Evolutionary conservation across 2,797 vertebrate species (phyloP).

Genomic region (Chiloscyllium punctatum): DNA sequence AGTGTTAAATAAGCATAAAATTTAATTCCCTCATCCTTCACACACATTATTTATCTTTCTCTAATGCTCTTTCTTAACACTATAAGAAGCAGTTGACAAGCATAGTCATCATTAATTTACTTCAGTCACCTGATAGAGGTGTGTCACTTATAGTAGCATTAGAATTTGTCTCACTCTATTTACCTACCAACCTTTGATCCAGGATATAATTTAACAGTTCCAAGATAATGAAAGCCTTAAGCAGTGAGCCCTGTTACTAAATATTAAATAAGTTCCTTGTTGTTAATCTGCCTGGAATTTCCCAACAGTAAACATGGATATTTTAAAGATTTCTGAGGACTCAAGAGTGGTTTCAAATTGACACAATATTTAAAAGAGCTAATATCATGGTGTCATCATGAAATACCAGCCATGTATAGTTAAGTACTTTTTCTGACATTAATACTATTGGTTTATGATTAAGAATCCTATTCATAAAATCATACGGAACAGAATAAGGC

Average conservation of each 20-base stretch:
- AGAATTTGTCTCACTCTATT: slow-evolving; percentile 44
- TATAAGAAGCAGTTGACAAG: background rate
- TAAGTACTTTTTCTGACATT: background rate
- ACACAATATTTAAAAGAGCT: background rate
- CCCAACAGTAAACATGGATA: background rate
- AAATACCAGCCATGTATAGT: background rate
- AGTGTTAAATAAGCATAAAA: background rate
- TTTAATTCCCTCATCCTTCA: background rate
- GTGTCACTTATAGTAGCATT: background rate
- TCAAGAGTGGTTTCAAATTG: background rate
- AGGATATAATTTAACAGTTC: slow-evolving; percentile 46
- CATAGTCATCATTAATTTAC: background rate
- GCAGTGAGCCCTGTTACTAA: background rate
- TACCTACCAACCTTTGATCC: slow-evolving; percentile 47
- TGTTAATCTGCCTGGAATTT: background rate
- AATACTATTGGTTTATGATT: background rate
- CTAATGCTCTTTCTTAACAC: background rate
- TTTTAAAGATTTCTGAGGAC: too few relatives aligned
- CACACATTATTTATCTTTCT: background rate
- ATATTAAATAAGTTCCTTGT: background rate
- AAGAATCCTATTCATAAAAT: background rate
- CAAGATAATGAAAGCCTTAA: slow-evolving; percentile 17
- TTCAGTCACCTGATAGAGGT: background rate
- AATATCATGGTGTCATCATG: background rate
- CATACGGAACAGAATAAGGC: background rate